phyloP scores from a whole-genome alignment of 2,888 invertebrate species.

The Drosophila rubida region DNA sequence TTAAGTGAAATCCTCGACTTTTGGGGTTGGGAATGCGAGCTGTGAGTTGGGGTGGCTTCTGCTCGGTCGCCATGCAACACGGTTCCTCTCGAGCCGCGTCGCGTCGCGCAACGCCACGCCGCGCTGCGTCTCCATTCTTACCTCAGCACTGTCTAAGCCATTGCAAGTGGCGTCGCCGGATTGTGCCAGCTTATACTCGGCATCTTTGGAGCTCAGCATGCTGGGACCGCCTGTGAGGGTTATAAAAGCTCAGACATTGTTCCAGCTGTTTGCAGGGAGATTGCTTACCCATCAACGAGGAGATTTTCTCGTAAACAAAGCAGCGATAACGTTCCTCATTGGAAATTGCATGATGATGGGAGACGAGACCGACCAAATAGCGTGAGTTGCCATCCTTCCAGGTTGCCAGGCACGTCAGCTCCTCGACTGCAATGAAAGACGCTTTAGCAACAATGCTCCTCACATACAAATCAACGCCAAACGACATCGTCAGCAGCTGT shows the following conservation, averaged over 20 bases:
- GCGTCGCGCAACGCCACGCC: background rate
- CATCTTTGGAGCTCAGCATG: constrained; percentile 85
- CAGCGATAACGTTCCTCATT: constrained; percentile 97
- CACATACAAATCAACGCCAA: constrained; percentile 1
- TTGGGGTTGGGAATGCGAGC: background rate
- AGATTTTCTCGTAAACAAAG: constrained; percentile 96
- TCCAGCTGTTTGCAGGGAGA: constrained; percentile 40
- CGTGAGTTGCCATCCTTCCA: constrained; percentile 98
- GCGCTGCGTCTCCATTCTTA: constrained; percentile 59
- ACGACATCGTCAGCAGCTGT: constrained; percentile 3
- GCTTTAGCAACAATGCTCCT: constrained; percentile 8
- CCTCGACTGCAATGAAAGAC: constrained; percentile 88
- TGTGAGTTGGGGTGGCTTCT: background rate
- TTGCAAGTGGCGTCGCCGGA: constrained; percentile 97
- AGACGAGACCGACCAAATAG: constrained; percentile 95
- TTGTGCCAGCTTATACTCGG: constrained; percentile 94
- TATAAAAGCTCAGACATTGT: constrained; percentile 49
- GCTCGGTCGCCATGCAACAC: constrained; percentile 18
- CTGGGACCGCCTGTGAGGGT: constrained; percentile 82
- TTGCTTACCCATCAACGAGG: constrained; percentile 86
- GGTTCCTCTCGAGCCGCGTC: background rate
- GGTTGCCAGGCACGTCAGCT: constrained; percentile 94
- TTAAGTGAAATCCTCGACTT: constrained; percentile 54
- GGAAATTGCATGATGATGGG: constrained; percentile 94
- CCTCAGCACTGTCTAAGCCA: constrained; percentile 95